phyloP scores from a whole-genome alignment of 1,140 invertebrate species.

The Alviniconcha marisindica region DNA sequence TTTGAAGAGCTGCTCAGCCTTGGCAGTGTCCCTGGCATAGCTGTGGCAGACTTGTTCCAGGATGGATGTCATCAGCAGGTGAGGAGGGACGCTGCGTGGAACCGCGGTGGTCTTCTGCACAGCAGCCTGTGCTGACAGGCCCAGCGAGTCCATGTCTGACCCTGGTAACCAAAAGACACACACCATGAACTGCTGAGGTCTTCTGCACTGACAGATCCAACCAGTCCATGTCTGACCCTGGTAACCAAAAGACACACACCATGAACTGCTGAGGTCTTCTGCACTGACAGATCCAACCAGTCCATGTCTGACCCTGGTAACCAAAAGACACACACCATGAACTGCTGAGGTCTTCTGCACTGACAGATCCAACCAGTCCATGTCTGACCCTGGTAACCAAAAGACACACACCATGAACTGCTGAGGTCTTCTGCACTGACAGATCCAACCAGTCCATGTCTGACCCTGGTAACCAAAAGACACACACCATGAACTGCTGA shows the following conservation, averaged over 20 bases:
- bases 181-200: slow-evolving; percentile 39
- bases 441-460: no score
- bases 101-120: slow-evolving; percentile 35
- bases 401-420: no score
- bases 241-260: no score
- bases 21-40: slow-evolving; percentile 53
- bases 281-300: slow-evolving; percentile 7
- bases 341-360: slow-evolving; percentile 35
- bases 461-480: no score
- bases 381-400: slow-evolving; percentile 47
- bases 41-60: slow-evolving; percentile 62
- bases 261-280: slow-evolving; percentile 39
- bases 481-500: no score
- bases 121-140: background rate
- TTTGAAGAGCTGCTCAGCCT: slow-evolving; percentile 61
- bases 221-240: slow-evolving; percentile 41
- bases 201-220: slow-evolving; percentile 24
- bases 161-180: no score
- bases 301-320: slow-evolving; percentile 45
- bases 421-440: no score
- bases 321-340: no score
- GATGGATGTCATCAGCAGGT: slow-evolving; percentile 63
- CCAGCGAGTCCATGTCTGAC: slow-evolving; percentile 39
- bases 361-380: slow-evolving; percentile 9
- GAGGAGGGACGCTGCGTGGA: slow-evolving; percentile 55